These are phyloP conservation scores for Cyphomyrmex costatus DNA, from an alignment of 1,140 invertebrate genomes.

Conservation along the genomic window DNA sequence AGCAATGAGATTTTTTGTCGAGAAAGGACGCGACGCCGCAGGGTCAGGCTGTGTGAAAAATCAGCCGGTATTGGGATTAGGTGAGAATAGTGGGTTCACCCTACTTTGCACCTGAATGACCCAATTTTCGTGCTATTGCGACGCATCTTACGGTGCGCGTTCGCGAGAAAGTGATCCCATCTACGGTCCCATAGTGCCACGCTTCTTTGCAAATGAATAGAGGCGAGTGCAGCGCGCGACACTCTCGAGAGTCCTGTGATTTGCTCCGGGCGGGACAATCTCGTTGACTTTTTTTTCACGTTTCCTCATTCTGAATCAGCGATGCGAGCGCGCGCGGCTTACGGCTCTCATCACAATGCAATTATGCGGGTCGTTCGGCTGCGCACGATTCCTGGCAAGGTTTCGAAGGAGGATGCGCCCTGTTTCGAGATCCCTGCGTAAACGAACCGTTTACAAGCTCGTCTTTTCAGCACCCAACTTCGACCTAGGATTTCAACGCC, in stretches of 20 bases:
- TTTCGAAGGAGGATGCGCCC: neutral
- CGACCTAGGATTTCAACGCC: neutral
- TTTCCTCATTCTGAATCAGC: conserved; percentile 56
- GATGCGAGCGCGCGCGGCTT: conserved; percentile 44
- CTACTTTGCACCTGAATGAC: conserved; percentile 79
- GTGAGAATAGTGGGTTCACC: conserved; percentile 14
- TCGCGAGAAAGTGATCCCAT: conserved; percentile 56
- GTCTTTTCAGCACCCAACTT: conserved; percentile 11
- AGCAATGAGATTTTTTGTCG: neutral
- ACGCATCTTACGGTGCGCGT: conserved; percentile 2
- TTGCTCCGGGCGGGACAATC: conserved; percentile 61
- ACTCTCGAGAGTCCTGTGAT: conserved; percentile 48
- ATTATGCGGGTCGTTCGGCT: conserved; percentile 68
- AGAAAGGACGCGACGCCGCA: neutral
- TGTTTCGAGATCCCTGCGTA: conserved; percentile 28
- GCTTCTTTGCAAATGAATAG: conserved; percentile 75
- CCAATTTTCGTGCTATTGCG: conserved; percentile 65
- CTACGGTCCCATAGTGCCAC: neutral
- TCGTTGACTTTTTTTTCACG: conserved; percentile 72
- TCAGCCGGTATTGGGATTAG: conserved; percentile 38
- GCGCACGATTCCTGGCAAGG: conserved; percentile 32
- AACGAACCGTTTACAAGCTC: conserved; percentile 71
- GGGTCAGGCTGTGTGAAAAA: conserved; percentile 5
- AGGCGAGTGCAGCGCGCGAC: conserved; percentile 3
- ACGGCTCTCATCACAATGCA: conserved; percentile 66